Evolutionary conservation across 2,888 invertebrate species (phyloP).

Genomic region (Thereva nobilitata): DNA sequence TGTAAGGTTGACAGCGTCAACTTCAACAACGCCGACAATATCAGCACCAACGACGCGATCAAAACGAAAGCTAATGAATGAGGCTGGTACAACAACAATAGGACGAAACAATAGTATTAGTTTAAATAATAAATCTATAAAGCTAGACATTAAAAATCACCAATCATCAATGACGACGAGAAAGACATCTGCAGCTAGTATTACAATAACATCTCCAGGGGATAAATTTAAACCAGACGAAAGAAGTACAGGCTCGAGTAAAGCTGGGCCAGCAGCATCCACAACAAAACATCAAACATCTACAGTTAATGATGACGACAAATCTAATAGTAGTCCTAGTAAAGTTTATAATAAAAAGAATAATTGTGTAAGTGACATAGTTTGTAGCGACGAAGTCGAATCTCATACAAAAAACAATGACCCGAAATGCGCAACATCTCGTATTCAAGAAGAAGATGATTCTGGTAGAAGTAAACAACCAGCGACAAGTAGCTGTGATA

Average conservation of each 20-base stretch:
- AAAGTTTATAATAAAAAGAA: conserved; percentile 21
- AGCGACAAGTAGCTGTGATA: conserved; percentile 32
- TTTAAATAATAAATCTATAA: conserved; percentile 38
- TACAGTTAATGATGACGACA: conserved; percentile 12
- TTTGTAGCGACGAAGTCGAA: conserved; percentile 23
- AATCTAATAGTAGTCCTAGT: conserved; percentile 33
- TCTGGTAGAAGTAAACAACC: conserved; percentile 25
- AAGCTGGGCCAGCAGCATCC: not conserved
- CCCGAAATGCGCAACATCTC: conserved; percentile 18
- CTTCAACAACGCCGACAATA: conserved; percentile 42
- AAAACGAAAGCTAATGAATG: conserved; percentile 38
- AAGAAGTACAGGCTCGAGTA: not conserved
- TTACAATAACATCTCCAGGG: conserved; percentile 12
- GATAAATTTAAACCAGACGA: conserved; percentile 17
- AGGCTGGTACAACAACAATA: conserved; percentile 34
- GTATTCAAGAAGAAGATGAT: conserved; percentile 16
- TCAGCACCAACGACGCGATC: conserved; percentile 42
- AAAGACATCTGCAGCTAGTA: conserved; percentile 34
- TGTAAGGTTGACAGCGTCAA: conserved; percentile 34
- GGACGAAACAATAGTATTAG: conserved; percentile 41
- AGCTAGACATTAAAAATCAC: conserved; percentile 39
- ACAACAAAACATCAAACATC: conserved; percentile 8
- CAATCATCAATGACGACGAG: conserved; percentile 37
- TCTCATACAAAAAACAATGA: conserved; percentile 25
- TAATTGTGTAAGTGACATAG: conserved; percentile 27